Percentiles rank a stretch among this genome's conserved stretches.
phyloP scores from a whole-genome alignment of 2,888 invertebrate genomes.

The Drymonia ruficornis region DNA sequence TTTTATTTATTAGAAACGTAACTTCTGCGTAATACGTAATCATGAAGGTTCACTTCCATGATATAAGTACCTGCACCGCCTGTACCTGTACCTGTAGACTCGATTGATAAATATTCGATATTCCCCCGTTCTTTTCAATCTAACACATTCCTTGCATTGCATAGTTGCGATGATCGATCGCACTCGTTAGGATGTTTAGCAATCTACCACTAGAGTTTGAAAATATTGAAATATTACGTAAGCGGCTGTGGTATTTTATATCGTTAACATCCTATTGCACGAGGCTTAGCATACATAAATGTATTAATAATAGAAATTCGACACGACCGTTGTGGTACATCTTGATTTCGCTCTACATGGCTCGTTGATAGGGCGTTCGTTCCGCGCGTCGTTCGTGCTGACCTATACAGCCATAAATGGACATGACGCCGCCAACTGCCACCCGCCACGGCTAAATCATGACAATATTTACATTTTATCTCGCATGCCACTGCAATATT shows the following conservation, averaged over 20 bases:
- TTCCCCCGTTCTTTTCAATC: neutral
- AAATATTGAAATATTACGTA: constrained; percentile 1
- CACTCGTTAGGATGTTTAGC: neutral
- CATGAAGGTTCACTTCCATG: neutral
- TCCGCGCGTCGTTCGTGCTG: constrained; percentile 49
- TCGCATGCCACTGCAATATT: constrained; percentile 54
- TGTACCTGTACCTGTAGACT: neutral
- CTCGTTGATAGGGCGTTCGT: constrained; percentile 47
- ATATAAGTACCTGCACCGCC: neutral
- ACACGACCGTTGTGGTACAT: constrained; percentile 37
- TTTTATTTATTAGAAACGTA: constrained; percentile 8
- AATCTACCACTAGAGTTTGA: constrained; percentile 1
- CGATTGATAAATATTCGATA: no score
- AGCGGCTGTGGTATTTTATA: neutral
- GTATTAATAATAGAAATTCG: constrained; percentile 15
- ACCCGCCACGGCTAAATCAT: constrained; percentile 64
- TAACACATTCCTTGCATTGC: neutral
- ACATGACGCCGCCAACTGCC: constrained; percentile 59
- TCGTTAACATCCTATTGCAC: no score
- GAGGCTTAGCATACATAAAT: neutral
- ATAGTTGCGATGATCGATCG: neutral
- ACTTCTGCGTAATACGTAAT: constrained; percentile 9
- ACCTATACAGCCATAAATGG: constrained; percentile 72
- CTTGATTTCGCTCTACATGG: constrained; percentile 56
- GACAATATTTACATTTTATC: constrained; percentile 67